A percentile compares a stretch with the other conserved stretches of the same genome.
Evolutionary conservation across 2,113 vertebrate genomes (phyloP).

Genomic region (Arizona elegans): DNA sequence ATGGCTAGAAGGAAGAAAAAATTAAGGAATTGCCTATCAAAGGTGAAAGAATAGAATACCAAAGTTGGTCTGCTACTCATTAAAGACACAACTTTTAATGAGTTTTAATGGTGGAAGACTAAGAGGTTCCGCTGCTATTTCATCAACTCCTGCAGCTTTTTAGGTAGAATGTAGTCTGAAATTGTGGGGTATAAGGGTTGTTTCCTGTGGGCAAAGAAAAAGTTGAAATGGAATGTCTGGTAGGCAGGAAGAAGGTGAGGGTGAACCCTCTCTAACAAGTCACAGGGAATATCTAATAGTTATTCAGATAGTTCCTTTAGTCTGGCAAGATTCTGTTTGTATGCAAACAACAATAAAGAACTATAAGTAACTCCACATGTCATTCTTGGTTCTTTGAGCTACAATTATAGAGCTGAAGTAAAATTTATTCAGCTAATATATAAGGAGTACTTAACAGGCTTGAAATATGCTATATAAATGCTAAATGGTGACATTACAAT

Average conservation of each 20-base stretch:
- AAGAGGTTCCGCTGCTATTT: too few relatives aligned
- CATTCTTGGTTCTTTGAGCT: not conserved
- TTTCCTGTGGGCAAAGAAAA: not conserved
- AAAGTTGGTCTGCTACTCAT: not conserved
- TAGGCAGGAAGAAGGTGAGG: not conserved
- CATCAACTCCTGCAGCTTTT: too few relatives aligned
- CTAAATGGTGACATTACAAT: not conserved
- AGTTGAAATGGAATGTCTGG: not conserved
- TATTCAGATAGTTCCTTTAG: not conserved
- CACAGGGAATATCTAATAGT: not conserved
- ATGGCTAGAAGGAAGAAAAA: not conserved
- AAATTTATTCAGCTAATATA: not conserved
- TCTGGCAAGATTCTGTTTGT: not conserved
- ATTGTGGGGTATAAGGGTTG: not conserved
- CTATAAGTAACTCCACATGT: not conserved
- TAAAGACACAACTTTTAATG: not conserved
- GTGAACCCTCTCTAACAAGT: not conserved
- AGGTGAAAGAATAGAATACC: not conserved
- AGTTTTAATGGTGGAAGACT: too few relatives aligned
- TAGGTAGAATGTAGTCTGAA: not conserved
- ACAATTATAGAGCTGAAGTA: not conserved
- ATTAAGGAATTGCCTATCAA: not conserved
- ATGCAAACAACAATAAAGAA: not conserved
- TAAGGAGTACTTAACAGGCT: not conserved
- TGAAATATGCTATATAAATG: constrained; percentile 6